Evolutionary conservation across 2,113 vertebrate species (phyloP).

Genomic region (Willisornis vidua): DNA sequence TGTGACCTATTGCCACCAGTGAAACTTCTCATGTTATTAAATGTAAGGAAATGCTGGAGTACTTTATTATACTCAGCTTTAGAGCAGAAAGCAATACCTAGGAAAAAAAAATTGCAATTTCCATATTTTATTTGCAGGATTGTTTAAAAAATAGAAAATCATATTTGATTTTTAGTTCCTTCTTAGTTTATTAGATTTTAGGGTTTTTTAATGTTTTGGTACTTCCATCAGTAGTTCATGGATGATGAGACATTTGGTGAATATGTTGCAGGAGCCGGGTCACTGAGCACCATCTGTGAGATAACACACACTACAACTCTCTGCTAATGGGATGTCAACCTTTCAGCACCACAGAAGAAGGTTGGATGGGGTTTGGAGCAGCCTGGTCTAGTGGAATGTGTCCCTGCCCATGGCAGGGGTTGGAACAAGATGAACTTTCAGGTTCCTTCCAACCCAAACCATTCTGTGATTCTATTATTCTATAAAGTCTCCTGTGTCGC

Average conservation of each 20-base stretch:
- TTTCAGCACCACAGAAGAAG: background rate
- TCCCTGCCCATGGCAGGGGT: too few species aligned
- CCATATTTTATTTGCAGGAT: background rate
- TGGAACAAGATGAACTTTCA: background rate
- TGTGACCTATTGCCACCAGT: background rate
- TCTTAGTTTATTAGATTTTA: background rate
- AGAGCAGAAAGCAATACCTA: background rate
- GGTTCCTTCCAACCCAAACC: background rate
- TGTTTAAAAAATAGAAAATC: accelerated
- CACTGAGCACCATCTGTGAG: background rate
- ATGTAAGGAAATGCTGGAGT: background rate
- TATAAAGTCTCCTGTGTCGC: background rate
- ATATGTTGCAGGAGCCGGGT: background rate
- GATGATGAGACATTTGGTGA: background rate
- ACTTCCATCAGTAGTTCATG: background rate
- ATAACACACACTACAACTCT: background rate
- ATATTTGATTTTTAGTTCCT: accelerated
- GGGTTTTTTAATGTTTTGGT: background rate
- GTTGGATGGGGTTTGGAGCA: background rate
- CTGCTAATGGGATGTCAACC: background rate
- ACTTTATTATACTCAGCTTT: background rate
- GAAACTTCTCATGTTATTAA: background rate
- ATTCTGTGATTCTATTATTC: background rate
- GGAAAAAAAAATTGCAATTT: background rate
- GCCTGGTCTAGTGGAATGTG: too few species aligned